These are phyloP conservation scores for Rhagoletis pomonella DNA, from an alignment of 1,140 invertebrate species.

Conservation along the genomic window DNA sequence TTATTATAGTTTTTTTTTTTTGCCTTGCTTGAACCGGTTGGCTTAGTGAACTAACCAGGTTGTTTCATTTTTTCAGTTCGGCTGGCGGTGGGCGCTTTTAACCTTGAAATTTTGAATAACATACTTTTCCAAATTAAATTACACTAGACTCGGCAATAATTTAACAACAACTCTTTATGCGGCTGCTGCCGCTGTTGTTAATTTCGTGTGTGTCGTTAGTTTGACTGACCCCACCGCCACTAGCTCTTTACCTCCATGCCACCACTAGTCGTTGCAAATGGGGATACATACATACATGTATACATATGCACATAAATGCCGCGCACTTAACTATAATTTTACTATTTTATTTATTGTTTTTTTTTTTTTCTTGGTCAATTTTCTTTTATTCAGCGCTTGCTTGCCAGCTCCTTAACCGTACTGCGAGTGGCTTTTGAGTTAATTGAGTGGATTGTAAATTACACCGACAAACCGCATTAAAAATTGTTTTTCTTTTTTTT, in stretches of 20 bases:
- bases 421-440: not conserved
- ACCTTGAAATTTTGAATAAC: conserved; percentile 42
- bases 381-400: too few relatives aligned
- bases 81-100: not conserved
- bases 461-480: not conserved
- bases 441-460: not conserved
- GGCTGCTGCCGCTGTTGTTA: not conserved
- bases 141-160: not conserved
- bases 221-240: not conserved
- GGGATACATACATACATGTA: too few relatives aligned
- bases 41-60: not conserved
- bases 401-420: too few relatives aligned
- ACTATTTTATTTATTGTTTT: too few relatives aligned
- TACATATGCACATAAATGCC: too few relatives aligned
- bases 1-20: not conserved
- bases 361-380: too few relatives aligned
- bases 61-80: not conserved
- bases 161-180: not conserved
- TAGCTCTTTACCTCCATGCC: too few relatives aligned
- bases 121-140: conserved; percentile 24
- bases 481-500: not conserved
- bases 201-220: not conserved
- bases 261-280: too few relatives aligned
- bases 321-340: too few relatives aligned
- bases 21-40: conserved; percentile 3